Evolutionary conservation across 2,888 invertebrate species (phyloP), one percentile per base, ranked within the genome.

Genomic region (Andrena flavipes): DNA sequence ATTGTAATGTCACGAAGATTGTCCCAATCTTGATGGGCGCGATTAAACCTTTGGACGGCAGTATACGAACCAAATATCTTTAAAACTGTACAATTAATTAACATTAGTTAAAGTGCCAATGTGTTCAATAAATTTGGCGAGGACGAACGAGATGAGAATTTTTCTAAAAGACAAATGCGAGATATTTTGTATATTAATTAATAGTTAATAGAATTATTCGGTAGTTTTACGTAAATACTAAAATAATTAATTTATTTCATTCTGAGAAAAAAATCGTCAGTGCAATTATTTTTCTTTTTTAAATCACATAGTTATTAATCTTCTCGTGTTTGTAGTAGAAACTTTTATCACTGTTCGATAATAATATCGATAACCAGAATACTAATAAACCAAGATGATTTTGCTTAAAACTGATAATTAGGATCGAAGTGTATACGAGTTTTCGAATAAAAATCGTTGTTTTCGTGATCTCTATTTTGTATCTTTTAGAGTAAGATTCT

Each of bases 41-140:
- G 54, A 79, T 80, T 80, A 67, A 80, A 73, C 42, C 10, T 79
- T 80, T 79, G 73, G 60, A 51, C 33, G 51, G 48, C 42, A 35
- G 42, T 79, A 73, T 67, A 79, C 26, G 8, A 48, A 79, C 35
- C 60, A 79, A 79, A 62, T 71, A 74, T 75, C 56, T 74, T 48
- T 26, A 54, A 42, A 65, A 68, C 51, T 70, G 33, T 69, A 84
- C 62, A 84, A 74, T 68, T 71, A 71, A 75, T 80, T 64, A 69
- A 72, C 16, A 68, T 48, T 84, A 82, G 84, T 77, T 81, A 67
- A 88, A 78, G 89, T 90, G 90, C 90, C 90, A 90, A 90, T 83
- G 89, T 89, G 90, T 89, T 90, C 88, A 88, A 78, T 65, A 64
- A 42, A 82, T 76, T 72, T 72, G 80, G 65, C 29, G 65, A n/a